Evolutionary conservation across 2,888 invertebrate species (phyloP).

Genomic region (Idaea aversata): DNA sequence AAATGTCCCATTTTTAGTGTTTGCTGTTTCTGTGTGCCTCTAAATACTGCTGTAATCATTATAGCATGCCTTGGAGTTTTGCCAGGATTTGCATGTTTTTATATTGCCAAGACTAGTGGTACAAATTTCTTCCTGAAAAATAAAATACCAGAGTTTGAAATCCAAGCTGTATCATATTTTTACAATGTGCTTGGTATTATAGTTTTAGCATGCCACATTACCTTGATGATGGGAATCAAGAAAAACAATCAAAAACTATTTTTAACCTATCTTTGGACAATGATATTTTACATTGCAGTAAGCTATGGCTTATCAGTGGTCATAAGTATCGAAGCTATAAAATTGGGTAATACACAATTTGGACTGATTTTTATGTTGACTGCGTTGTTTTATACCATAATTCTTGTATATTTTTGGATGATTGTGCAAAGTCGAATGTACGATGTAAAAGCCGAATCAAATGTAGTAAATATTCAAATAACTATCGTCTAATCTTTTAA

Average conservation of each 20-base stretch:
- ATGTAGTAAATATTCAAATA: conserved; percentile 39
- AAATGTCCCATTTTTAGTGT: conserved; percentile 27
- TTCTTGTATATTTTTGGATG: conserved; percentile 43
- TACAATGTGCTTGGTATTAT: conserved; percentile 30
- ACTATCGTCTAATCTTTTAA: conserved; percentile 28
- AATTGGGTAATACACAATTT: conserved; percentile 23
- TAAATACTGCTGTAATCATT: conserved; percentile 30
- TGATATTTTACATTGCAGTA: conserved; percentile 32
- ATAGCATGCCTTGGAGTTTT: conserved; percentile 39
- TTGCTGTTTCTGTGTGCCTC: conserved; percentile 34
- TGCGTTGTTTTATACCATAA: conserved; percentile 21
- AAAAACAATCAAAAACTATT: conserved; percentile 23
- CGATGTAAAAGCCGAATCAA: conserved; percentile 29
- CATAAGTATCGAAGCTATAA: conserved; percentile 29
- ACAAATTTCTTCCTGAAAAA: conserved; percentile 20
- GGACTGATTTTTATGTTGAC: conserved; percentile 28
- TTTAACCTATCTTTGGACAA: conserved; percentile 29
- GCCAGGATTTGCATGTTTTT: conserved; percentile 33
- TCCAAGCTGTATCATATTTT: conserved; percentile 19
- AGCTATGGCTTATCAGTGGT: conserved; percentile 29
- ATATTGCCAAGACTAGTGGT: conserved; percentile 27
- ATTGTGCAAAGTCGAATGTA: conserved; percentile 36
- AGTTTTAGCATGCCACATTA: conserved; percentile 31
- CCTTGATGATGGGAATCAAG: conserved; percentile 29
- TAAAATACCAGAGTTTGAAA: conserved; percentile 31